Evolutionary conservation across 1,140 invertebrate genomes (phyloP).

Genomic region (Lasioglossum baleicum): DNA sequence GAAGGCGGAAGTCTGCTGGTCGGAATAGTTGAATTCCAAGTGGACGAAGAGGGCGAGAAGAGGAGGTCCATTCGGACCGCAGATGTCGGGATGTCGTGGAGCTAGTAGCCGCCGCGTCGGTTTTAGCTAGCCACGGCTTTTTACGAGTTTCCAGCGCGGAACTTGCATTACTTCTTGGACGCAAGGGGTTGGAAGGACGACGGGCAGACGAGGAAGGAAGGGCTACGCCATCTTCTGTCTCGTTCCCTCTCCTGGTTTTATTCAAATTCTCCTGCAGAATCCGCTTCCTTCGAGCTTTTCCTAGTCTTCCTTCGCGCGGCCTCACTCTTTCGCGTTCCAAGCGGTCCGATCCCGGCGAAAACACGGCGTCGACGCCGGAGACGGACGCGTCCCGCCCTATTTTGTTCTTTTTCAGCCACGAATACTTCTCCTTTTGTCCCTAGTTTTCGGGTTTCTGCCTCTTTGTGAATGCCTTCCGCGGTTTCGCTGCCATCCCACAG

Average conservation of each 20-base stretch:
- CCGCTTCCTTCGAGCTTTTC: constrained; percentile 24
- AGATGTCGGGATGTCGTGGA: constrained; percentile 31
- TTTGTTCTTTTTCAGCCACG: constrained; percentile 3
- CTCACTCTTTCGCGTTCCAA: constrained; percentile 19
- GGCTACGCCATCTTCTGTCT: neutral
- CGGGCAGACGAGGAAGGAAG: neutral
- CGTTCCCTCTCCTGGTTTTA: constrained; percentile 20
- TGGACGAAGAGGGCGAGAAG: neutral
- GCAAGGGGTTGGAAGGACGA: neutral
- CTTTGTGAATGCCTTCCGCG: neutral
- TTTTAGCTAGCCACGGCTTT: constrained; percentile 19
- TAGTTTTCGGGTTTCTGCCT: neutral
- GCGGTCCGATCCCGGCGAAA: constrained; percentile 14
- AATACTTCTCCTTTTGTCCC: neutral
- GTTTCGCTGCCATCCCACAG: neutral
- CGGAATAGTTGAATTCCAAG: constrained; percentile 19
- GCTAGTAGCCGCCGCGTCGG: neutral
- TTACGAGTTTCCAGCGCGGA: constrained; percentile 46
- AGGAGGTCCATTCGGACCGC: neutral
- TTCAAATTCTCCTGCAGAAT: constrained; percentile 48
- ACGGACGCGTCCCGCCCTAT: neutral
- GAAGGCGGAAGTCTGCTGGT: neutral
- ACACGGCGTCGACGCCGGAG: neutral
- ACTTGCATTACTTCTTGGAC: constrained; percentile 40
- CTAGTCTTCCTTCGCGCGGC: neutral